Evolutionary conservation across 1,140 invertebrate genomes (phyloP).

Genomic region (Pemphigus obesinymphae): DNA sequence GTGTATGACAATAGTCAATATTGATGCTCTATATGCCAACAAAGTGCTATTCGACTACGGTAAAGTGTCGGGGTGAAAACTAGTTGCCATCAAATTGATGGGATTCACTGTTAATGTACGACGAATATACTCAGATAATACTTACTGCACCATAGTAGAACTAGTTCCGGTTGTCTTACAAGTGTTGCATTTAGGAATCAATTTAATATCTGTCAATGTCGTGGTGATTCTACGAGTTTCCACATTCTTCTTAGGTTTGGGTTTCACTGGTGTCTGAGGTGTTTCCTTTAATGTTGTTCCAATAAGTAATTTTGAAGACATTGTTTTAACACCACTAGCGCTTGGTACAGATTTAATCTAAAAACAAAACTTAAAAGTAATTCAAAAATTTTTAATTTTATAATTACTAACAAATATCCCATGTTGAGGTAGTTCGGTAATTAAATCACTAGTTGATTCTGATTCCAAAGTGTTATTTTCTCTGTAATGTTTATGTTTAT

Average conservation of each 20-base stretch:
- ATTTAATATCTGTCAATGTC: slow-evolving; percentile 52
- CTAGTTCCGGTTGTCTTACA: slow-evolving; percentile 59
- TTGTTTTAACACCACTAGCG: slow-evolving; percentile 54
- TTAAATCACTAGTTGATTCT: slow-evolving; percentile 53
- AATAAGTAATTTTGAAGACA: slow-evolving; percentile 28
- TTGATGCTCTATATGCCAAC: no score
- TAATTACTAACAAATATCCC: slow-evolving; percentile 61
- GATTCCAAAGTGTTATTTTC: slow-evolving; percentile 58
- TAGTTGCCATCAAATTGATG: no score
- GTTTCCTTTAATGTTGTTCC: slow-evolving; percentile 14
- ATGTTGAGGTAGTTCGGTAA: slow-evolving; percentile 55
- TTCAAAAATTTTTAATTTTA: background rate
- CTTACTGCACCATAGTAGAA: slow-evolving; percentile 65
- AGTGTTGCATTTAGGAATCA: slow-evolving; percentile 61
- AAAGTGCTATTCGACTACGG: no score
- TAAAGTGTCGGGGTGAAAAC: no score
- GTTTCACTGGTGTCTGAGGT: slow-evolving; percentile 46
- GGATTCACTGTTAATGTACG: no score
- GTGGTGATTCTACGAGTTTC: slow-evolving; percentile 19
- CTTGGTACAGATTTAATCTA: slow-evolving; percentile 76
- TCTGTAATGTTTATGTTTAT: slow-evolving; percentile 61
- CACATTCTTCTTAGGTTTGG: slow-evolving; percentile 43
- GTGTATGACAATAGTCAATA: no score
- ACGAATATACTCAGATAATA: no score
- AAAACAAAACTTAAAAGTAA: background rate